Base-by-base conservation (phyloP, 30 jellyfish, hydroid and myxozoan species). In the Pseudorhiza aurosa region DNA sequence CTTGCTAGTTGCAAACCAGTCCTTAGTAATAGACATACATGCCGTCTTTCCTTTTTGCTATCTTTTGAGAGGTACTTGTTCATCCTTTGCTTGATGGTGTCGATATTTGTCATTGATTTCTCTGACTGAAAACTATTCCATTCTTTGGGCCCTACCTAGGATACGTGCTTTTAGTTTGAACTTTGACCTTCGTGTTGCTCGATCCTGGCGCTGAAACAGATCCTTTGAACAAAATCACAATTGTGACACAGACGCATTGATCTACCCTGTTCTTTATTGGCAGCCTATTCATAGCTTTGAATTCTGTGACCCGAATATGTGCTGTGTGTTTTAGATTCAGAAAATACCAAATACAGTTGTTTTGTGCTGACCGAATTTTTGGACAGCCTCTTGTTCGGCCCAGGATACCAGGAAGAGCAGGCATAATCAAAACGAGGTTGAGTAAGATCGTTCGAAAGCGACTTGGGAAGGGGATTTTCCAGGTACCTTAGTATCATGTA, bases 181-280 rank as follows among this genome's bases (percentile, higher is more conserved):
- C 74, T 58, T 58, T 58, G 57, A 58, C 27, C 56, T 58, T 58
- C 74, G 43, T 19, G 74, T 58, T 12, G 74, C 27, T 58, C 47
- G 74, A 42, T 31, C 4, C 74, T 4, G 46, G 47, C n/a, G n/a
- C n/a, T n/a, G n/a, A n/a, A n/a, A n/a, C n/a, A n/a, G n/a, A n/a
- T n/a, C n/a, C n/a, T n/a, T n/a, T n/a, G n/a, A n/a, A n/a, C n/a
- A 58, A 58, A 12, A n/a, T 58, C 74, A 58, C 27, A 8, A 4
- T 19, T 36, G 17, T 7, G 43, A 58, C 58, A 58, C 18, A 31
- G 11, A 31, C 27, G 17, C 47, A 31, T 58, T 49, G 63, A 29
- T 49, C 6, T 49, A 49, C 22, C 63, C 6, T 49, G 63, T 49
- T 49, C 63, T 49, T 49, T 49, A 12, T 2, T 49, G 63, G 63